Evolutionary conservation across 2,888 invertebrate species (phyloP).

Genomic region (Hydroisotoma schaefferi): DNA sequence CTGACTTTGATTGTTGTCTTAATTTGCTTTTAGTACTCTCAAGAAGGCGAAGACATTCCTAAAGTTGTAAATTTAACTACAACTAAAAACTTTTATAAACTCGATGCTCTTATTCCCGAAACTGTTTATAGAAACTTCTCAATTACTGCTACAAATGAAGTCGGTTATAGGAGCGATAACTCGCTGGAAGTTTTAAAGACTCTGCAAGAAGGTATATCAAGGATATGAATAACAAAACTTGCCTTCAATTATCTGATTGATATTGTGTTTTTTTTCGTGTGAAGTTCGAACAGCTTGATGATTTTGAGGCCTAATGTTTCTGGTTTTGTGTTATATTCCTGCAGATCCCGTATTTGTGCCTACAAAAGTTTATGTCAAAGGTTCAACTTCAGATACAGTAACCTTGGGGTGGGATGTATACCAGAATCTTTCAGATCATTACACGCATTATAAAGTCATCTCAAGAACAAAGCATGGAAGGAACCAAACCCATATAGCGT

Average conservation of each 20-base stretch:
- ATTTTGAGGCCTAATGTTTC: not conserved
- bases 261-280: too few species aligned
- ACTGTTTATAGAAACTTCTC: slow-evolving; percentile 64
- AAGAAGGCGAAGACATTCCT: not conserved
- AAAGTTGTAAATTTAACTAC: too few species aligned
- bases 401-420: slow-evolving; percentile 69
- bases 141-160: slow-evolving; percentile 64
- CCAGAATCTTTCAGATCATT: slow-evolving; percentile 37
- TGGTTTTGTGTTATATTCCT: slow-evolving; percentile 31
- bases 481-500: slow-evolving; percentile 2
- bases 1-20: too few species aligned
- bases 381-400: slow-evolving; percentile 66
- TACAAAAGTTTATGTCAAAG: slow-evolving; percentile 72
- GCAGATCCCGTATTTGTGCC: slow-evolving; percentile 74
- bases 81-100: too few species aligned
- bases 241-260: too few species aligned
- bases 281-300: too few species aligned
- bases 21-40: not conserved
- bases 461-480: slow-evolving; percentile 14
- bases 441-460: slow-evolving; percentile 45
- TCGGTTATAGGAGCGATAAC: slow-evolving; percentile 60
- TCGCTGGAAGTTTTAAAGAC: slow-evolving; percentile 61
- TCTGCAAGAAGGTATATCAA: slow-evolving; percentile 56
- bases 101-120: too few species aligned
- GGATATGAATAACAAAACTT: too few species aligned